Evolutionary conservation across 2,888 invertebrate species (phyloP), one percentile per base, ranked within the genome.

Genomic region (Cephus pulcher): DNA sequence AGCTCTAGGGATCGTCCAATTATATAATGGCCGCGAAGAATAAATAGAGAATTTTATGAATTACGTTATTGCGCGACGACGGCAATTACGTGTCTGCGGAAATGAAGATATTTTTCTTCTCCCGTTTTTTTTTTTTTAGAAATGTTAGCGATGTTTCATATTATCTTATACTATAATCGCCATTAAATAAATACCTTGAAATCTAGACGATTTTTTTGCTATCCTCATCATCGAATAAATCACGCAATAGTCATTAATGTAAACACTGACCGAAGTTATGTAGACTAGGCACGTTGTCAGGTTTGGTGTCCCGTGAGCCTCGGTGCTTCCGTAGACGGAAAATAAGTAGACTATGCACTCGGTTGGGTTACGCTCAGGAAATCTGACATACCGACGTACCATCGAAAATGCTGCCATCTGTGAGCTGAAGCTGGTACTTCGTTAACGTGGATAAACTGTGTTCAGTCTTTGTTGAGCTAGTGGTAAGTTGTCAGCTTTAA

Each of bases 121-220:
- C 15, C 23, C 23, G 12, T 6, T 56, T 23, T 56, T 71, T 70
- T 71, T 70, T 71, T 71, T 71, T 12, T 71, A 71, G 71, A 33
- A 71, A 12, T 30, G 82, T 75, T 78, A 85, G 75, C 69, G n/a
- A 79, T 76, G 73, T 78, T 81, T 77, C 73, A 78, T 80, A 79
- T 84, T 86, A 82, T 80, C 34, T 82, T 78, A 79, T 79, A 81
- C 80, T 80, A 80, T 86, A 83, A 82, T 79, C 80, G 79, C 79
- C 77, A 80, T 80, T 84, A 69, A 85, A 86, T 85, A 85, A 85
- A 86, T 79, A 79, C 56, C 56, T 56, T 56, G 56, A 56, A 23
- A 56, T 56, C 23, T 23, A 23, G 23, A 56, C 9, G 23, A 56
- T 56, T 56, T 9, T 56, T 56, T 23, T 56, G 9, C 2, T 56